Evolutionary conservation across 2,888 invertebrate genomes (phyloP).

Genomic region (Drosophila meridiana): DNA sequence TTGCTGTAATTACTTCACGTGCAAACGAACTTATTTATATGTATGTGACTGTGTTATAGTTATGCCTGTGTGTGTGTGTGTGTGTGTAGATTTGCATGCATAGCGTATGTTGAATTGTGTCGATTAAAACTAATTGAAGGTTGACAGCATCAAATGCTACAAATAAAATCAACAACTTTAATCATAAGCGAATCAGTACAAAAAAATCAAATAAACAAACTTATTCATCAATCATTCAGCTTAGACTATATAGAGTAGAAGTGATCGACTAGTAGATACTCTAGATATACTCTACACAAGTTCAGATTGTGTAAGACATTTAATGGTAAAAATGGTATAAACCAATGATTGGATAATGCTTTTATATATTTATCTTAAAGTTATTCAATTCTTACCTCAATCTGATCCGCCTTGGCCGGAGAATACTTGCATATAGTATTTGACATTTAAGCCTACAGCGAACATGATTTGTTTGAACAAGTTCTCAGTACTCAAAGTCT

Average conservation of each 20-base stretch:
- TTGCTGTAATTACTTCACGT: constrained; percentile 52
- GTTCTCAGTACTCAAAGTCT: background rate
- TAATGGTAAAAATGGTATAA: background rate
- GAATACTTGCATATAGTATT: background rate
- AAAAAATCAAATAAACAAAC: background rate
- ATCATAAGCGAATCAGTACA: constrained; percentile 7
- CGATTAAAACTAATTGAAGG: constrained; percentile 53
- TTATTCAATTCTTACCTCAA: no score
- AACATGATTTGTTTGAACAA: background rate
- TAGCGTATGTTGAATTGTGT: constrained; percentile 13
- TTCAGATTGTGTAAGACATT: no score
- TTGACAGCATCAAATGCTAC: constrained; percentile 22
- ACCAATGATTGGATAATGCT: background rate
- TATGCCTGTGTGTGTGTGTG: background rate
- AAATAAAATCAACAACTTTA: constrained; percentile 18
- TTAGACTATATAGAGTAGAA: background rate
- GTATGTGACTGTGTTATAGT: background rate
- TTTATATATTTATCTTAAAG: background rate
- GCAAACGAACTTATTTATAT: background rate
- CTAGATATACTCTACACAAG: background rate
- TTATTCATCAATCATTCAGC: constrained; percentile 2
- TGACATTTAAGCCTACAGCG: background rate
- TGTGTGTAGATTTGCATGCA: background rate
- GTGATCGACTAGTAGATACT: background rate
- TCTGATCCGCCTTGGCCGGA: background rate